These are phyloP conservation scores for Nylanderia fulva DNA, from an alignment of 1,140 invertebrate genomes.

Conservation along the genomic window DNA sequence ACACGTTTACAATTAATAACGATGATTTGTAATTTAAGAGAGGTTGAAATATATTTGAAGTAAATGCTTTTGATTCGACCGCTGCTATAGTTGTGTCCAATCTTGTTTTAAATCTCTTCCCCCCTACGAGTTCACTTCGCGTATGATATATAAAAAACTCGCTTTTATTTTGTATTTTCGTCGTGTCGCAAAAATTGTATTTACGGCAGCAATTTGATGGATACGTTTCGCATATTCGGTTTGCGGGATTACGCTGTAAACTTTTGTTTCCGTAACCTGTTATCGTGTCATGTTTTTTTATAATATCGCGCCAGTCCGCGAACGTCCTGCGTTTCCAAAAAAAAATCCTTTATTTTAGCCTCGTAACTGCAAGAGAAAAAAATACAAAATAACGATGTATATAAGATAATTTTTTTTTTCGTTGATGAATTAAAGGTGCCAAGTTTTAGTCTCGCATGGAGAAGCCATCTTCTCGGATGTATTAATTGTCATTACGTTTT, in stretches of 20 bases:
- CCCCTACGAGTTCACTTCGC: not conserved
- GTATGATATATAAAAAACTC: slow-evolving; percentile 25
- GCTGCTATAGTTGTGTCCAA: not conserved
- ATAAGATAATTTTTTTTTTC: no score
- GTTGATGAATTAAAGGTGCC: not conserved
- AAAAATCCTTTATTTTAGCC: not conserved
- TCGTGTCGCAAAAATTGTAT: slow-evolving; percentile 52
- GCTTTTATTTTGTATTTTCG: slow-evolving; percentile 36
- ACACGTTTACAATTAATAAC: not conserved
- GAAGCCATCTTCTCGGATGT: not conserved
- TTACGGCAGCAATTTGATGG: slow-evolving; percentile 55
- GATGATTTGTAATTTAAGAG: not conserved
- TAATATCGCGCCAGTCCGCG: not conserved
- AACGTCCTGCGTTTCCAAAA: slow-evolving; percentile 14
- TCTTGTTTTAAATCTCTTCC: slow-evolving; percentile 8
- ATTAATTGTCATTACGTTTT: not conserved
- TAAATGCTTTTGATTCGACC: not conserved
- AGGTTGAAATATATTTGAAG: not conserved
- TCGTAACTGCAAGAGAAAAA: not conserved
- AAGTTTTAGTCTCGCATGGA: no score
- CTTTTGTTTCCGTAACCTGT: slow-evolving; percentile 32
- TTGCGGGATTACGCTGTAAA: slow-evolving; percentile 51
- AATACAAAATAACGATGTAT: not conserved
- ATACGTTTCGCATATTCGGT: slow-evolving; percentile 53
- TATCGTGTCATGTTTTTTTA: slow-evolving; percentile 44